A percentile compares a stretch with the other conserved stretches of the same genome.
Evolutionary conservation across 1,140 invertebrate species (phyloP).

Genomic region (Anastatus disparis): DNA sequence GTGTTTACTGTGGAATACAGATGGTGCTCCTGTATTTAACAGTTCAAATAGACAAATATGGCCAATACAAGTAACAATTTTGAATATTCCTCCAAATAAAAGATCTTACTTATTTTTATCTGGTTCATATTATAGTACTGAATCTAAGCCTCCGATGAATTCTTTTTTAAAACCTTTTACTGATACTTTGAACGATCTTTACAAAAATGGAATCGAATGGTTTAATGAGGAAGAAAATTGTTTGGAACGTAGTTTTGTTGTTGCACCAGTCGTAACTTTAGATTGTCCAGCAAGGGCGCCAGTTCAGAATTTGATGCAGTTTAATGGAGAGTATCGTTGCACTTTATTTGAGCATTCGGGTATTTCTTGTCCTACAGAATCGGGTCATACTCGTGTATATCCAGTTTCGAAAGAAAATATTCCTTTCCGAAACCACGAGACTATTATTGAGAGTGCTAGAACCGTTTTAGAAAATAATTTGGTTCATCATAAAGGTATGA

Average conservation of each 20-base stretch:
- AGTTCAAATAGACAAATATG: conserved; percentile 34
- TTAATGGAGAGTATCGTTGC: conserved; percentile 8
- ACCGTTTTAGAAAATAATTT: neutral
- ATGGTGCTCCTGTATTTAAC: conserved; percentile 18
- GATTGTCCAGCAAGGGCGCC: conserved; percentile 1
- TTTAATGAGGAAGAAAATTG: neutral
- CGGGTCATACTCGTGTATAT: conserved; percentile 14
- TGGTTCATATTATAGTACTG: conserved; percentile 22
- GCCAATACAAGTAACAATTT: conserved; percentile 18
- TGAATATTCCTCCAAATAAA: conserved; percentile 9
- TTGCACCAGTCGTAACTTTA: conserved; percentile 9
- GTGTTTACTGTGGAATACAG: too few relatives aligned
- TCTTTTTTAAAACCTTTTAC: too few relatives aligned
- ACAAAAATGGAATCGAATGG: neutral
- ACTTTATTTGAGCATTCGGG: conserved; percentile 19
- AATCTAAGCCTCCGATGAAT: too few relatives aligned
- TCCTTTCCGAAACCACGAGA: neutral
- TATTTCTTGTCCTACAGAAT: neutral
- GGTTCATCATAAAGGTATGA: conserved; percentile 1
- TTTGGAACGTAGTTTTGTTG: neutral
- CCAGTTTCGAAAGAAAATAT: neutral
- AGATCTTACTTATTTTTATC: conserved; percentile 4
- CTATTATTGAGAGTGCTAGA: neutral
- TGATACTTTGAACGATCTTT: neutral
- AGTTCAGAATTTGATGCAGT: conserved; percentile 1